Evolutionary conservation across 2,797 vertebrate species (phyloP).

Genomic region (Characodon lateralis): DNA sequence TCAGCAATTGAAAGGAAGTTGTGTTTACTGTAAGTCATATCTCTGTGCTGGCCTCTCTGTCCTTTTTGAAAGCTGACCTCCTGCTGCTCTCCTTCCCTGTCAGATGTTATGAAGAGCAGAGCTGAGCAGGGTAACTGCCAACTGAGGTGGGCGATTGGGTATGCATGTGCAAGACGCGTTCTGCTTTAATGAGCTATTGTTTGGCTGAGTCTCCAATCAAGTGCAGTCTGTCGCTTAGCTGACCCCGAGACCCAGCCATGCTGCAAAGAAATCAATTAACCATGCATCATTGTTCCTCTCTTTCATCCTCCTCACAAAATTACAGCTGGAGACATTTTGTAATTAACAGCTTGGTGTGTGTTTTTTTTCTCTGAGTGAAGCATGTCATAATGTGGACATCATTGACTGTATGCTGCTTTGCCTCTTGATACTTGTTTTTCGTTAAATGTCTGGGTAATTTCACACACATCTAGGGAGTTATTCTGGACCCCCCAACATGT

Average conservation of each 20-base stretch:
- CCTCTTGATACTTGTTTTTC: slow-evolving; percentile 14
- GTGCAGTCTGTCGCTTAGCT: slow-evolving; percentile 61
- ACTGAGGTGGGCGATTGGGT: slow-evolving; percentile 30
- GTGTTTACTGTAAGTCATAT: neutral
- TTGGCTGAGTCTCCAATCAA: slow-evolving; percentile 64
- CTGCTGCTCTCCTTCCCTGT: slow-evolving; percentile 24
- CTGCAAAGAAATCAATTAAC: slow-evolving; percentile 67
- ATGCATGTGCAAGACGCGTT: slow-evolving; percentile 51
- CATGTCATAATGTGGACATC: neutral
- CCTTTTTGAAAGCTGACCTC: neutral
- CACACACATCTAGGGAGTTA: slow-evolving; percentile 44
- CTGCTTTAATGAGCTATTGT: slow-evolving; percentile 76
- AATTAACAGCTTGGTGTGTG: neutral
- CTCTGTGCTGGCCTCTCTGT: neutral
- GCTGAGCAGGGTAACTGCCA: slow-evolving; percentile 55
- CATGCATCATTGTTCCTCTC: slow-evolving; percentile 34
- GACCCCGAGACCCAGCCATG: slow-evolving; percentile 68
- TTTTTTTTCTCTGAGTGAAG: neutral
- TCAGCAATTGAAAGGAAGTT: neutral
- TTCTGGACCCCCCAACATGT: slow-evolving; percentile 53
- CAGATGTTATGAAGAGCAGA: slow-evolving; percentile 41
- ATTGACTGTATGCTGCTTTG: neutral
- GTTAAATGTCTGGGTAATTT: slow-evolving; percentile 55
- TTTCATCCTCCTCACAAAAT: slow-evolving; percentile 10
- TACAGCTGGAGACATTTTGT: slow-evolving; percentile 1